Evolutionary conservation across 2,113 vertebrate genomes (phyloP), one percentile per base, ranked within the genome.

Genomic region (Salvelinus namaycush): DNA sequence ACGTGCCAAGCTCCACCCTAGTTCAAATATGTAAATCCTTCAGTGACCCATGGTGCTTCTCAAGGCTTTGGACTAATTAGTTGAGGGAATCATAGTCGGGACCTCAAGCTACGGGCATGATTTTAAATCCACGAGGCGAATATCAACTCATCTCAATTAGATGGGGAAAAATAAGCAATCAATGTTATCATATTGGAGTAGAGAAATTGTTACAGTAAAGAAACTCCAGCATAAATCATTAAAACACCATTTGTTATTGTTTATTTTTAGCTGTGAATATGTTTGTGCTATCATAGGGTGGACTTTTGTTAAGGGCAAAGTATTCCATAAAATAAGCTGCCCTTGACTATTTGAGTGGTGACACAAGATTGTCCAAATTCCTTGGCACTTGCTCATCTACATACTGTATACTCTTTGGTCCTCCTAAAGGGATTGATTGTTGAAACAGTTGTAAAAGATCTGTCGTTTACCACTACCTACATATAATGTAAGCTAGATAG

Each of bases 41-140:
- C 1, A 20, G 67, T 39, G 69, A 68, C 8, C n/a, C 49, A 39
- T 14, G 13, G 24, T 76, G 59, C 71, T 74, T 77, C 78, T 54
- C 14, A 68, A 60, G 65, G 66, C 73, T 66, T 18, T 16, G 20
- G 51, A 57, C 75, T 88, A 88, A 83, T 86, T 81, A 86, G 54
- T 66, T 12, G 39, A 75, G 68, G 69, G 69, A 62, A 57, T 67
- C 51, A 54, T 54, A 54, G 51, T 54, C 16, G 44, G 59, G 54
- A 75, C 26, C 54, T 74, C 0, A 1, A 64, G 51, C 75, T 75
- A 76, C 48, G 51, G 7, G 62, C 64, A 68, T 57, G 69, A 75
- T 83, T 84, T 79, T 1, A 79, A 79, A 73, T 79, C 39, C 39
- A 49, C 2, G 44, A 44, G 29, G n/a, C n/a, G 22, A 51, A 22